phyloP scores from a whole-genome alignment of 2,888 invertebrate genomes.

The Hirtodrosophila cameraria region DNA sequence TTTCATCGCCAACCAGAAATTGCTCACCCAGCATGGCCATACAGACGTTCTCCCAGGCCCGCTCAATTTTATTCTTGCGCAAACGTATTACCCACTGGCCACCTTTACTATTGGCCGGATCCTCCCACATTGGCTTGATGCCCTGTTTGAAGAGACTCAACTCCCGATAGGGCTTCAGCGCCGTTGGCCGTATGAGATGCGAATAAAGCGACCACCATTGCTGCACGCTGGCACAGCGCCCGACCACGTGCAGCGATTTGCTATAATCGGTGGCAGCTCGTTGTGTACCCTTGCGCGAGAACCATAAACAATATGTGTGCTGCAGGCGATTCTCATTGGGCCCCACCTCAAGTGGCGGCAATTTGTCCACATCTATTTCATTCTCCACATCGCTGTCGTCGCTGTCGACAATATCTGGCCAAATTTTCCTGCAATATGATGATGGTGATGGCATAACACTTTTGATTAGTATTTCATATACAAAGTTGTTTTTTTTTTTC shows the following conservation, averaged over 20 bases:
- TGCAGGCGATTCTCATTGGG: constrained; percentile 96
- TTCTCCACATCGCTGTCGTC: constrained; percentile 89
- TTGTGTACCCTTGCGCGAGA: constrained; percentile 86
- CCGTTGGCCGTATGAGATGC: constrained; percentile 94
- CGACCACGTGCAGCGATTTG: constrained; percentile 92
- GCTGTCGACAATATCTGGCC: constrained; percentile 85
- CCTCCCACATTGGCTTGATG: constrained; percentile 99
- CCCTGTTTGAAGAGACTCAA: constrained; percentile 98
- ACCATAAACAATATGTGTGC: constrained; percentile 97
- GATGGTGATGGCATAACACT: constrained; percentile 19
- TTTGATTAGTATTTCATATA: constrained; percentile 46
- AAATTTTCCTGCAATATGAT: constrained; percentile 76
- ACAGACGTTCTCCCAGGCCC: constrained; percentile 99
- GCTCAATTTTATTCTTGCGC: constrained; percentile 96
- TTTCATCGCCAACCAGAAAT: constrained; percentile 99
- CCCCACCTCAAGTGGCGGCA: constrained; percentile 89
- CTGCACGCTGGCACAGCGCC: constrained; percentile 95
- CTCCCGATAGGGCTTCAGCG: constrained; percentile 95
- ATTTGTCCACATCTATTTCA: constrained; percentile 85
- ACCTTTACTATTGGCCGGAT: constrained; percentile 96
- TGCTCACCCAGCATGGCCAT: constrained; percentile 99
- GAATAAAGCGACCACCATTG: constrained; percentile 99
- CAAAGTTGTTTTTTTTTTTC: no score
- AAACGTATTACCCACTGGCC: constrained; percentile 99
- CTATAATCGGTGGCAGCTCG: constrained; percentile 83